Evolutionary conservation across 2,888 invertebrate species (phyloP).

Genomic region (Rotaria macrura): DNA sequence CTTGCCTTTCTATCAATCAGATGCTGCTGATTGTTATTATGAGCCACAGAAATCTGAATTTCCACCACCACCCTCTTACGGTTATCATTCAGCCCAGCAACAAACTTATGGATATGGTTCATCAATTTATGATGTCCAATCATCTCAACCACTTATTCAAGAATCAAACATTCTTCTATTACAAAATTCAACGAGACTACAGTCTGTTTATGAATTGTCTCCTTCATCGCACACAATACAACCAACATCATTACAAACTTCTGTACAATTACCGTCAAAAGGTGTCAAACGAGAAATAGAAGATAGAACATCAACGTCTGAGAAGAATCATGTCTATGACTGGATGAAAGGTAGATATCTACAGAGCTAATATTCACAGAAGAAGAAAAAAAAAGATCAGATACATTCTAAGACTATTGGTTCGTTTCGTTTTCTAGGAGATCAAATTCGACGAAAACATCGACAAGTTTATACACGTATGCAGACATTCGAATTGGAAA

Average conservation of each 20-base stretch:
- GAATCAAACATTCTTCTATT: neutral
- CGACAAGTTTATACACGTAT: constrained; percentile 33
- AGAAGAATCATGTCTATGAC: neutral
- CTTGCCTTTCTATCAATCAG: neutral
- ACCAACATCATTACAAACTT: neutral
- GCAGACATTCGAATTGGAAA: constrained; percentile 34
- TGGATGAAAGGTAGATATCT: neutral
- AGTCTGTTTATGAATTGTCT: neutral
- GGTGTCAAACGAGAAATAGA: neutral
- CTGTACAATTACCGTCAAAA: neutral
- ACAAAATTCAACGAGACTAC: neutral
- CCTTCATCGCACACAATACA: neutral
- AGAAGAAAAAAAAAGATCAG: too few relatives aligned
- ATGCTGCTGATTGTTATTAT: neutral
- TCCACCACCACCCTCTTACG: neutral
- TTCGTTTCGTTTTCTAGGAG: neutral
- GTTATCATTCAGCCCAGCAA: neutral
- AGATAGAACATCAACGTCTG: neutral
- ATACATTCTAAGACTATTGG: too few relatives aligned
- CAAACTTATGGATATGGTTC: neutral
- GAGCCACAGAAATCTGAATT: neutral
- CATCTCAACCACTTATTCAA: neutral
- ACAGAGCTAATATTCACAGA: too few relatives aligned
- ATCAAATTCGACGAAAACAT: constrained; percentile 29
- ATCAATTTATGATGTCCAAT: neutral